These are phyloP conservation scores for Graptemys geographica DNA, from an alignment of 2,797 vertebrate genomes.

Conservation along the genomic window DNA sequence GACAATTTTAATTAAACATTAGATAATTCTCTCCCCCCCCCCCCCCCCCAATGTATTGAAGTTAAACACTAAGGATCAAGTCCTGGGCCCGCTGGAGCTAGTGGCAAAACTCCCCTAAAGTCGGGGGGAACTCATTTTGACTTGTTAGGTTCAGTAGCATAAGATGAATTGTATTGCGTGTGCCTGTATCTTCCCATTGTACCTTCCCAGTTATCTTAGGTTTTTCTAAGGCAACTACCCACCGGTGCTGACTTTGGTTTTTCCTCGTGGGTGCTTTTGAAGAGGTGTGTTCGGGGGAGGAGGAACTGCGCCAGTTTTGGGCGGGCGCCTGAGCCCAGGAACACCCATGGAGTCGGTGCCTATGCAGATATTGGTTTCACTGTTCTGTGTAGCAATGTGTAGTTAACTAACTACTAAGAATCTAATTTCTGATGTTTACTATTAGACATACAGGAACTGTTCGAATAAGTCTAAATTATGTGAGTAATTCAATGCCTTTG, in stretches of 20 bases:
- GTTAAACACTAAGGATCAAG: not conserved
- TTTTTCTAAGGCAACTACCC: not conserved
- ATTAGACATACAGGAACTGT: rapidly evolving
- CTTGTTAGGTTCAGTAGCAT: not conserved
- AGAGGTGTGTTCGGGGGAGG: no score
- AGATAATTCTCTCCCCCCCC: not conserved
- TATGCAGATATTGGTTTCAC: not conserved
- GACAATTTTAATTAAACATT: not conserved
- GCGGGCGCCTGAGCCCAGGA: no score
- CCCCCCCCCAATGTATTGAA: not conserved
- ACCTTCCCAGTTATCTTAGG: not conserved
- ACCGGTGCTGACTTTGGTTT: no score
- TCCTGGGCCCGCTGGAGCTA: not conserved
- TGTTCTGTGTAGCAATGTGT: not conserved
- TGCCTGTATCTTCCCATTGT: not conserved
- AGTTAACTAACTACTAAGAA: not conserved
- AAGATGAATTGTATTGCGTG: not conserved
- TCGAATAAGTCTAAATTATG: rapidly evolving
- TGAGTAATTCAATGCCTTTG: rapidly evolving
- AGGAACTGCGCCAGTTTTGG: no score
- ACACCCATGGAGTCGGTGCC: no score
- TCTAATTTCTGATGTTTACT: not conserved
- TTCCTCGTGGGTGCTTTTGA: no score
- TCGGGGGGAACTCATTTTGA: not conserved
- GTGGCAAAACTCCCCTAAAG: not conserved